These are phyloP conservation scores for cat (Felis catus) DNA, from an alignment of 2,113 vertebrate genomes.

Conservation along the genomic window F.catus_Fca126_mat1.0 CM031418.1:85659001-85659500, in stretches of 20 bases:
- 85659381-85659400: no score
- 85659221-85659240: no score
- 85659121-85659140: neutral
- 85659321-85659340: no score
- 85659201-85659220: no score
- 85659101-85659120: neutral
- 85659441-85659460: neutral
- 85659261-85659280: no score
- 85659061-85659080: constrained; percentile 4
- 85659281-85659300: no score
- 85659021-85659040: neutral
- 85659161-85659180: neutral
- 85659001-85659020: neutral
- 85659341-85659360: no score
- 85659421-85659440: neutral
- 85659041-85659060: neutral
- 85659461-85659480: neutral
- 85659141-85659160: neutral
- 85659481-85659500: neutral
- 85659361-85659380: no score
- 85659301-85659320: no score
- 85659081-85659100: neutral
- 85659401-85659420: neutral
- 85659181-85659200: no score
- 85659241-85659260: no score